These are phyloP conservation scores for Menidia beryllina DNA, from an alignment of 2,113 vertebrate genomes.

Conservation along the genomic window DNA sequence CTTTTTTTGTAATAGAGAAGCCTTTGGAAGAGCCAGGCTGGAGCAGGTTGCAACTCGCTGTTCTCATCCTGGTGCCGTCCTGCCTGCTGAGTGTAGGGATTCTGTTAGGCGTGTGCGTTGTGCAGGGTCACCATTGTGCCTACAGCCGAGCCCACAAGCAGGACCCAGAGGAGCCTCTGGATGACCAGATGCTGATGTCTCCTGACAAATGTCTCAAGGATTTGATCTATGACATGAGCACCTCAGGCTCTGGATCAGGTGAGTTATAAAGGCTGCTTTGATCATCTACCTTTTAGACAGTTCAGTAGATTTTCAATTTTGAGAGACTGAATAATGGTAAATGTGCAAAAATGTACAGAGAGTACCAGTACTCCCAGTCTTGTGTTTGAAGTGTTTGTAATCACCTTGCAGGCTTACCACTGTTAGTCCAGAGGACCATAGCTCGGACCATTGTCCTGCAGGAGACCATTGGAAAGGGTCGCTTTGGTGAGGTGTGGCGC, in stretches of 20 bases:
- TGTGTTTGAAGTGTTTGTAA: not conserved
- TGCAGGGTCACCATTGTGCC: slow-evolving; percentile 80
- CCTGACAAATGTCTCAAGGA: slow-evolving; percentile 91
- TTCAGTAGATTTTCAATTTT: not conserved
- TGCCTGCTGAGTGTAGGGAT: slow-evolving; percentile 82
- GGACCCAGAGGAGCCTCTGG: slow-evolving; percentile 87
- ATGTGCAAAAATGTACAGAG: too few species aligned
- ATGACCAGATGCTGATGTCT: slow-evolving; percentile 85
- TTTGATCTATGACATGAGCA: slow-evolving; percentile 93
- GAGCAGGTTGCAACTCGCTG: slow-evolving; percentile 77
- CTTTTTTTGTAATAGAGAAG: slow-evolving; percentile 59
- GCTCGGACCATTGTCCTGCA: slow-evolving; percentile 97
- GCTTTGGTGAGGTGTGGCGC: slow-evolving; percentile 95
- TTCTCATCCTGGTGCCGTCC: slow-evolving; percentile 83
- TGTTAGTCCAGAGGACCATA: slow-evolving; percentile 96
- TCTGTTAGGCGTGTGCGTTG: slow-evolving; percentile 73
- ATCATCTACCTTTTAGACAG: not conserved
- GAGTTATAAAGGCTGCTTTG: slow-evolving; percentile 12
- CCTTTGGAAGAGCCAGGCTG: slow-evolving; percentile 64
- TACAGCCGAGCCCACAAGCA: slow-evolving; percentile 77
- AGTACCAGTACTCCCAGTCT: not conserved
- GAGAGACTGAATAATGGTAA: not conserved
- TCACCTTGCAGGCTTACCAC: slow-evolving; percentile 87
- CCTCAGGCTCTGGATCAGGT: slow-evolving; percentile 96
- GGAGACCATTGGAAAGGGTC: slow-evolving; percentile 93